A percentile compares a stretch with the other conserved stretches of the same genome.
Evolutionary conservation across 2,113 vertebrate genomes (phyloP).

Genomic region (Choloepus hoffmanni): DNA sequence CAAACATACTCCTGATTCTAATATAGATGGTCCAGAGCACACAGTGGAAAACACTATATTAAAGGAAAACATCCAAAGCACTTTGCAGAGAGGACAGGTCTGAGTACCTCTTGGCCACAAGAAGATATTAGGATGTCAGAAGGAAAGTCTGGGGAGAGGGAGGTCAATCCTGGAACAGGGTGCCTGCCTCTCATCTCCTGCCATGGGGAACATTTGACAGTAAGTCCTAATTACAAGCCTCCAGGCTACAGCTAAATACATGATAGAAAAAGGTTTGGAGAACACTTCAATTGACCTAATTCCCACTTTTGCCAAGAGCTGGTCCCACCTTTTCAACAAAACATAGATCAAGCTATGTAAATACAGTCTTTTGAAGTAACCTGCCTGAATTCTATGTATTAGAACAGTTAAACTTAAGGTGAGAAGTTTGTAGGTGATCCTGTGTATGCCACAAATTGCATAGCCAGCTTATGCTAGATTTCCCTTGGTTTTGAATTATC

Average conservation of each 20-base stretch:
- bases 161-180: background rate
- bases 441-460: background rate
- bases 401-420: background rate
- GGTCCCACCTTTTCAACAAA: background rate
- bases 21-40: background rate
- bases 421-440: background rate
- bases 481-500: background rate
- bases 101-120: background rate
- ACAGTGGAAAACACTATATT: background rate
- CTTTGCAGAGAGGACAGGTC: background rate
- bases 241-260: background rate
- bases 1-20: conserved; percentile 6
- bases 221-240: background rate
- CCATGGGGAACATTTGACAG: background rate
- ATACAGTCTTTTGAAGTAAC: background rate
- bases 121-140: background rate
- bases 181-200: background rate
- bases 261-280: background rate
- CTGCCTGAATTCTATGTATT: background rate
- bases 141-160: background rate
- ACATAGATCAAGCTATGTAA: background rate
- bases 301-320: background rate
- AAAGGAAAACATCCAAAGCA: background rate
- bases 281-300: background rate
- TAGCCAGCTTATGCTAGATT: background rate